Evolutionary conservation across 2,888 invertebrate species (phyloP).

Genomic region (Tachina lurida): DNA sequence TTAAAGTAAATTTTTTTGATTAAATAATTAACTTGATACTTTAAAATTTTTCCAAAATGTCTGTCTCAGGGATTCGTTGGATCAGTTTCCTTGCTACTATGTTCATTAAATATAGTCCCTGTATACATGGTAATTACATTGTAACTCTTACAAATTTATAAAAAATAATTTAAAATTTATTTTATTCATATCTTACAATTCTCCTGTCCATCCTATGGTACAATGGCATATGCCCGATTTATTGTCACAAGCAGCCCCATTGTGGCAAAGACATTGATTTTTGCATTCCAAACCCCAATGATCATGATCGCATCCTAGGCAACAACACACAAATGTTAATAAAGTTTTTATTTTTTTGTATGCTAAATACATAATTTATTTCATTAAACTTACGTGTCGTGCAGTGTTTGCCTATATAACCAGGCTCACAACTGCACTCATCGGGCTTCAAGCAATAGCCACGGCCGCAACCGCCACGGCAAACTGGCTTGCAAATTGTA

Average conservation of each 20-base stretch:
- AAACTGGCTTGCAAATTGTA: constrained; percentile 82
- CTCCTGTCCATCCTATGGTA: constrained; percentile 87
- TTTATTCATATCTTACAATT: constrained; percentile 84
- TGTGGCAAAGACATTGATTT: constrained; percentile 86
- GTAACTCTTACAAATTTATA: no score
- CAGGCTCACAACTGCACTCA: constrained; percentile 85
- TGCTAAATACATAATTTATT: not conserved
- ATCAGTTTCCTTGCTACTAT: no score
- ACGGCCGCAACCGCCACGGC: constrained; percentile 81
- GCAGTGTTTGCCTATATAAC: constrained; percentile 82
- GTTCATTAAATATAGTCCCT: no score
- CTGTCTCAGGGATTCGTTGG: no score
- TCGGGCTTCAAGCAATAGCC: constrained; percentile 85
- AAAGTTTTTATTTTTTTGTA: not conserved
- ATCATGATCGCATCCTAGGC: constrained; percentile 86
- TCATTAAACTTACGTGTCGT: constrained; percentile 78
- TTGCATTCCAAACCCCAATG: constrained; percentile 91
- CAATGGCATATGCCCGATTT: constrained; percentile 87
- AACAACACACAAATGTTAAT: not conserved
- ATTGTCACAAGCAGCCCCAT: constrained; percentile 86
- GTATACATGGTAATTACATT: no score
- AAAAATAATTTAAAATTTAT: not conserved
- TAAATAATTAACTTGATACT: no score
- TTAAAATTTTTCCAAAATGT: no score
- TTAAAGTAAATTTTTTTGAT: no score